Percentiles rank a stretch among this genome's conserved stretches.
phyloP scores from a whole-genome alignment of 2,888 invertebrate genomes.

The Sympetrum striolatum region DNA sequence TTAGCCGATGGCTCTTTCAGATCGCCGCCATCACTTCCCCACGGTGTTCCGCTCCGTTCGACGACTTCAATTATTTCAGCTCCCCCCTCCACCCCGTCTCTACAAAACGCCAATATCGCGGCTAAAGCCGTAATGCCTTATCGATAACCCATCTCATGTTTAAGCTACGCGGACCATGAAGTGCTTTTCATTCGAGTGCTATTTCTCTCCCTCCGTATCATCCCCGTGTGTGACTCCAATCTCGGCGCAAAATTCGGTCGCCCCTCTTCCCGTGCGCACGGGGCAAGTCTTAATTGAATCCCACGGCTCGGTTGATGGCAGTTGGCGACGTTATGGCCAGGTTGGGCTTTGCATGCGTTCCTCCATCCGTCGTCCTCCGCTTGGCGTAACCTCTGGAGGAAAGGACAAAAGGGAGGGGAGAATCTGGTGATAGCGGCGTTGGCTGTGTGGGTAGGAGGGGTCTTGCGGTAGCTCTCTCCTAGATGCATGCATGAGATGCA shows the following conservation, averaged over 20 bases:
- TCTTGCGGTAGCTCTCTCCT: background rate
- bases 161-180: slow-evolving; percentile 4
- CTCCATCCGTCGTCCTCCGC: background rate
- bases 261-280: background rate
- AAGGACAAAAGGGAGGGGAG: background rate
- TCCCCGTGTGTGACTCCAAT: slow-evolving; percentile 16
- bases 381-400: background rate
- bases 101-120: slow-evolving; percentile 16
- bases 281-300: slow-evolving; percentile 35
- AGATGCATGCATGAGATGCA: background rate
- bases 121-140: background rate
- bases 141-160: background rate
- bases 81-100: background rate
- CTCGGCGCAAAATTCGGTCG: background rate
- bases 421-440: background rate
- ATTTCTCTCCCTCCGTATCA: background rate
- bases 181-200: background rate
- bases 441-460: background rate
- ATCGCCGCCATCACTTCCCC: background rate
- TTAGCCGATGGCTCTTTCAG: background rate
- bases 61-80: background rate
- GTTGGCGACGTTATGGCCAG: background rate
- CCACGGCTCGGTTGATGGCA: background rate
- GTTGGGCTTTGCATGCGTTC: background rate
- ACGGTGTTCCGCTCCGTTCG: background rate